Percentiles rank a stretch among this genome's conserved stretches.
Conservation (phyloP, 2,888 invertebrate species). For the Leptinotarsa haldemani region DNA sequence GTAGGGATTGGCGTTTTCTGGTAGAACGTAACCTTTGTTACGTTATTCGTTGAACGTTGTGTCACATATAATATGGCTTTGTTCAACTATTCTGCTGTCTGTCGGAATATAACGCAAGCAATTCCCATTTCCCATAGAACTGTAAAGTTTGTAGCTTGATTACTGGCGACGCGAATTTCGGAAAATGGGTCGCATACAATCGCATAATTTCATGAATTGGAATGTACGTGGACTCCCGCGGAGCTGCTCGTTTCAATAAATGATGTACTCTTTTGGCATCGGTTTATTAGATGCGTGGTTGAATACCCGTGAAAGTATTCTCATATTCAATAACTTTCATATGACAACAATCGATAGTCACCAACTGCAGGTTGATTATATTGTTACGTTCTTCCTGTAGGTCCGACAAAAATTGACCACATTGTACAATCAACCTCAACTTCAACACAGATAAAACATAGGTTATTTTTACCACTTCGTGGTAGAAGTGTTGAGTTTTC, state of each 20-base stretch:
- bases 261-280: background rate
- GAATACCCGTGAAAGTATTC: too few species aligned
- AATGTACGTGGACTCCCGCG: background rate
- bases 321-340: too few species aligned
- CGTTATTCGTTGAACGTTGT: background rate
- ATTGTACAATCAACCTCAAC: too few species aligned
- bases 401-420: too few species aligned
- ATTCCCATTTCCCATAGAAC: background rate
- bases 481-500: too few species aligned
- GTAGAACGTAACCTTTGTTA: background rate
- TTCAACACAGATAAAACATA: too few species aligned
- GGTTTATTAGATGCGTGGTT: too few species aligned
- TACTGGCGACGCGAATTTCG: background rate
- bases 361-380: too few species aligned
- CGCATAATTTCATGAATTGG: background rate
- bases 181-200: background rate
- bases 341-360: too few species aligned
- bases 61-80: background rate
- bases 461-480: too few species aligned
- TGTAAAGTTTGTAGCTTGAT: slow-evolving; percentile 1
- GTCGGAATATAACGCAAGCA: background rate
- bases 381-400: too few species aligned
- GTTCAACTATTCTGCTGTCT: background rate
- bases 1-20: background rate
- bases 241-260: background rate